A percentile compares a stretch with the other conserved stretches of the same genome.
These are phyloP conservation scores for Darevskia nairensis DNA, from an alignment of 2,797 vertebrate genomes.

Conservation along the genomic window DNA sequence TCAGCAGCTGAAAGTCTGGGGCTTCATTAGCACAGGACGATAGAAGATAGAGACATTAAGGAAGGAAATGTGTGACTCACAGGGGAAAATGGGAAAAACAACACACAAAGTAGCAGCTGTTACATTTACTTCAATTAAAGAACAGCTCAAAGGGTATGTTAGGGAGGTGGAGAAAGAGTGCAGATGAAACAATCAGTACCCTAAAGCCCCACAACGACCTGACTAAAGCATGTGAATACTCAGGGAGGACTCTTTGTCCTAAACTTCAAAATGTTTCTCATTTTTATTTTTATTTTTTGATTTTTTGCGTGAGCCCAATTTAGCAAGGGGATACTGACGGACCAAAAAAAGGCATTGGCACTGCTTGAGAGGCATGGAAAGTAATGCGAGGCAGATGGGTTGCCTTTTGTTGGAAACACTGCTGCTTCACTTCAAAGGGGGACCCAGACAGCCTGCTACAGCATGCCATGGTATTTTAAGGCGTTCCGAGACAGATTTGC, in stretches of 20 bases:
- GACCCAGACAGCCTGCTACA: conserved; percentile 2
- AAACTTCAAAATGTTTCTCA: background rate
- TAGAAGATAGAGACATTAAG: conserved; percentile 77
- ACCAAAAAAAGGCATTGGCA: background rate
- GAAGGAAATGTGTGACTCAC: conserved; percentile 76
- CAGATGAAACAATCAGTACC: conserved; percentile 63
- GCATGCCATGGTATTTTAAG: background rate
- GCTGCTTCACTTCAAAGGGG: conserved; percentile 21
- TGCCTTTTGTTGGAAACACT: conserved; percentile 9
- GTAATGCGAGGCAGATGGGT: conserved; percentile 12
- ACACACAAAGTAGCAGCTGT: conserved; percentile 76
- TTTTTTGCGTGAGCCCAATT: conserved; percentile 31
- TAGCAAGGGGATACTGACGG: conserved; percentile 23
- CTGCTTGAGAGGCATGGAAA: background rate
- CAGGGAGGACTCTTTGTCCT: background rate
- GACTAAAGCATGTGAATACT: conserved; percentile 30
- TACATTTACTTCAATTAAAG: conserved; percentile 76
- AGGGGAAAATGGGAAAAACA: conserved; percentile 74
- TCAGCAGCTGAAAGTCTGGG: conserved; percentile 70
- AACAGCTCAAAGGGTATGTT: conserved; percentile 77
- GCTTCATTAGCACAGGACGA: conserved; percentile 76
- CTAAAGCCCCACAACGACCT: conserved; percentile 56
- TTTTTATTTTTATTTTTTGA: background rate
- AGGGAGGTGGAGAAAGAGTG: conserved; percentile 52
- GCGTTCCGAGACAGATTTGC: background rate